Evolutionary conservation across 64 coral and sea anemone species (phyloP).

Genomic region (Stylophora pistillata): DNA sequence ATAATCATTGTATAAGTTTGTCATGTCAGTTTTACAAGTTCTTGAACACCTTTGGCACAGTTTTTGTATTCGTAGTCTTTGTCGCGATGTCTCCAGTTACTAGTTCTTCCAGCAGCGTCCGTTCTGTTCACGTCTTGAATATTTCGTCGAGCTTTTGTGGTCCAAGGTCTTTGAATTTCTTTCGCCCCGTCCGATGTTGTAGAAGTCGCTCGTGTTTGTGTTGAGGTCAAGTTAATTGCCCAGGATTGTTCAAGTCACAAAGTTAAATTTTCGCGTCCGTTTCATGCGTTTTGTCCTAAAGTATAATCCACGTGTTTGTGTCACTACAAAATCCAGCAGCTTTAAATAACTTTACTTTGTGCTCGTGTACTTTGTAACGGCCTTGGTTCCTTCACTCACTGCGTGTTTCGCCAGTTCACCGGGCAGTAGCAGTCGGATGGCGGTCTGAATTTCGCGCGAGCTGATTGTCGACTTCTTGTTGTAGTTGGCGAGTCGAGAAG

Average conservation of each 20-base stretch:
- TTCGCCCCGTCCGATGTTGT: too few relatives aligned
- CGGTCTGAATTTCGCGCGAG: constrained; percentile 40
- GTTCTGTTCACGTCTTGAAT: too few relatives aligned
- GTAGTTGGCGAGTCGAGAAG: constrained; percentile 7
- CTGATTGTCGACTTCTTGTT: constrained; percentile 33
- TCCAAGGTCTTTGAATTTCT: too few relatives aligned
- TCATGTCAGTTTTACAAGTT: too few relatives aligned
- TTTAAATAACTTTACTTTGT: background rate
- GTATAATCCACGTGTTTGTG: background rate
- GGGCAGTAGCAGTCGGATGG: constrained; percentile 14
- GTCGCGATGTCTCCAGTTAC: too few relatives aligned
- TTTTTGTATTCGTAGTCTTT: too few relatives aligned
- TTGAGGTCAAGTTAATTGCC: too few relatives aligned
- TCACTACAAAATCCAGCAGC: background rate
- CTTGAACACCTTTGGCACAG: too few relatives aligned
- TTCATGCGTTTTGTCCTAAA: background rate
- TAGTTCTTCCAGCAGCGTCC: too few relatives aligned
- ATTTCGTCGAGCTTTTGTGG: too few relatives aligned
- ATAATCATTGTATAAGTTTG: background rate
- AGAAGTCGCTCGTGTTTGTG: too few relatives aligned
- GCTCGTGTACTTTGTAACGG: constrained; percentile 32
- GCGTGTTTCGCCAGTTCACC: constrained; percentile 39
- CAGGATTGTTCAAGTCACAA: background rate
- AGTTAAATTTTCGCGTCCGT: background rate
- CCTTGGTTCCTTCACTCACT: constrained; percentile 41